Evolutionary conservation across 1,140 invertebrate genomes (phyloP).

Genomic region (Drosophila guanche): DNA sequence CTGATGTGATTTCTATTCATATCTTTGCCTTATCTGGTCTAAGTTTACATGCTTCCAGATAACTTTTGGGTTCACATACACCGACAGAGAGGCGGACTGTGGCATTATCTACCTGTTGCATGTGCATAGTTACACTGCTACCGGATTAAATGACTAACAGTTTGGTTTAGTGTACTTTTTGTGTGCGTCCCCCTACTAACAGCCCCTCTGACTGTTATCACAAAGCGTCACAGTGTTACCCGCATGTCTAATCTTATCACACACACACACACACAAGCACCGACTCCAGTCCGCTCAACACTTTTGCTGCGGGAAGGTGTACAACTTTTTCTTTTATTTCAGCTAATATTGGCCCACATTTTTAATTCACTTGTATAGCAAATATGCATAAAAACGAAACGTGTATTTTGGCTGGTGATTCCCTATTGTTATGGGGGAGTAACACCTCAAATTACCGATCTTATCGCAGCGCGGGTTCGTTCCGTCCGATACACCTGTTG

Average conservation of each 20-base stretch:
- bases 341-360: not conserved
- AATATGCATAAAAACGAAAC: not conserved
- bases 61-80: not conserved
- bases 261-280: not conserved
- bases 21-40: not conserved
- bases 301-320: not conserved
- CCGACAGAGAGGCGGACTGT: not conserved
- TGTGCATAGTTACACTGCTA: no score
- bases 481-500: slow-evolving; percentile 49
- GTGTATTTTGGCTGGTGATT: slow-evolving; percentile 12
- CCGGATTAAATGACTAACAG: slow-evolving; percentile 27
- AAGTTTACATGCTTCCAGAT: no score
- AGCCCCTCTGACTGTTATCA: slow-evolving; percentile 31
- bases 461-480: slow-evolving; percentile 27
- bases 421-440: slow-evolving; percentile 9
- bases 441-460: slow-evolving; percentile 46
- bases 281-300: not conserved
- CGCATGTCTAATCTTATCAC: slow-evolving; percentile 42
- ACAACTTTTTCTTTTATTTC: slow-evolving; percentile 1
- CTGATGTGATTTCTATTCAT: not conserved
- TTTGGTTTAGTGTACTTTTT: slow-evolving; percentile 24
- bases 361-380: not conserved
- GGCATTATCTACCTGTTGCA: not conserved
- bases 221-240: slow-evolving; percentile 25
- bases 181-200: not conserved